These are phyloP conservation scores for Lithophane semibrunnea DNA, from an alignment of 2,888 invertebrate species.

Conservation along the genomic window DNA sequence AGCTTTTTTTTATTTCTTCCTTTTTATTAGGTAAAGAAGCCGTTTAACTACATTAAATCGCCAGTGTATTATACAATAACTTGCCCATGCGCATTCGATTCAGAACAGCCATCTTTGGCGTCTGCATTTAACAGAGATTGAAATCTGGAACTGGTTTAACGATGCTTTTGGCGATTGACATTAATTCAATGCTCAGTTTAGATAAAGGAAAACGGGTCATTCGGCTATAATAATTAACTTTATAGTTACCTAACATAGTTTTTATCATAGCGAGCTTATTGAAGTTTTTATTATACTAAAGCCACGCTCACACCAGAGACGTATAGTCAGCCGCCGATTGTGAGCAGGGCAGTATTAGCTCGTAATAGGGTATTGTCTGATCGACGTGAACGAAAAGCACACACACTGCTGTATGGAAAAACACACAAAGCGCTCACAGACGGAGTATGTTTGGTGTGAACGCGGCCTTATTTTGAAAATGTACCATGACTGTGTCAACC, in stretches of 20 bases:
- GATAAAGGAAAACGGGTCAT: neutral
- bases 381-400: neutral
- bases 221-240: neutral
- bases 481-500: neutral
- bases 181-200: conserved; percentile 11
- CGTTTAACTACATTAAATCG: neutral
- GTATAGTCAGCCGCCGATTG: neutral
- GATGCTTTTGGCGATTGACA: conserved; percentile 8
- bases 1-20: too few relatives aligned
- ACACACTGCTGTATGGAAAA: neutral
- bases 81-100: conserved; percentile 5
- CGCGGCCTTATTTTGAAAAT: neutral
- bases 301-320: neutral
- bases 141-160: conserved; percentile 19
- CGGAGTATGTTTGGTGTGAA: neutral
- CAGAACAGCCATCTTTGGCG: conserved; percentile 13
- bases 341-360: neutral
- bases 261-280: neutral
- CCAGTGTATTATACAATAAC: conserved; percentile 40
- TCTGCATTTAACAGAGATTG: conserved; percentile 2
- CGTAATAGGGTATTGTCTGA: too few relatives aligned
- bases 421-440: too few relatives aligned
- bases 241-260: neutral
- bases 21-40: conserved; percentile 6
- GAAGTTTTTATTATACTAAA: neutral